Base-by-base conservation (phyloP, 2,113 vertebrate species). In the Polypterus senegalus region DNA sequence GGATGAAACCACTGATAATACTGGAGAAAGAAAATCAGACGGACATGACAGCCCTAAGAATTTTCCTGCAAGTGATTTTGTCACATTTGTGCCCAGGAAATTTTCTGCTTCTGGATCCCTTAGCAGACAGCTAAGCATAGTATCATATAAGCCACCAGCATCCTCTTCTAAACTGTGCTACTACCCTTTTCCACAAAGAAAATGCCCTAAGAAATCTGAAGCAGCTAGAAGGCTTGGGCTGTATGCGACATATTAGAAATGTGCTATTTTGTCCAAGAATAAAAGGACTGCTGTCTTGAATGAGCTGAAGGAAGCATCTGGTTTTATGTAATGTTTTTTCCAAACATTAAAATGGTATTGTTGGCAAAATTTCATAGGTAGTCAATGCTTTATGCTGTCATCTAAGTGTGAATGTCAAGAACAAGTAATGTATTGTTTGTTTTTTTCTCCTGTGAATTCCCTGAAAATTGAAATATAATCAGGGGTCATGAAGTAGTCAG, bases 121-220 rank as follows among this genome's bases (percentile, higher is more conserved):
- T 70, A 62, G 67, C 62, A 70, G 79, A 47, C 75, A 78, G 62
- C 55, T 67, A 5, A 73, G 70, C 9, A 57, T 74, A 3, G 58
- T 64, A 9, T 72, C 70, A 7, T 47, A 70, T 63, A 49, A 49
- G 45, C 62, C 3, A 1, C 59, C 65, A 7, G 51, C 5, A 27
- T 27, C 27, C 46, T 58, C 70, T 53, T 66, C 66, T 11, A 71
- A 75, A 70, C 54, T 72, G 51, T 54, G 62, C 63, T 73, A 78
- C 58, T 85, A 89, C 60, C 86, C 86, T 5, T 91, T 92, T 66
- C 87, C 88, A 2, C 83, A 71, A 56, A 83, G 73, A 65, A 89
- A 84, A 66, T 66, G 64, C 7, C 86, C 73, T 0, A 83, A 72
- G 65, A 85, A 88, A 66, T 90, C 89, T 1, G 86, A 89, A 72